phyloP scores from a whole-genome alignment of 2,888 invertebrate genomes.

The Metacarcinus magister region DNA sequence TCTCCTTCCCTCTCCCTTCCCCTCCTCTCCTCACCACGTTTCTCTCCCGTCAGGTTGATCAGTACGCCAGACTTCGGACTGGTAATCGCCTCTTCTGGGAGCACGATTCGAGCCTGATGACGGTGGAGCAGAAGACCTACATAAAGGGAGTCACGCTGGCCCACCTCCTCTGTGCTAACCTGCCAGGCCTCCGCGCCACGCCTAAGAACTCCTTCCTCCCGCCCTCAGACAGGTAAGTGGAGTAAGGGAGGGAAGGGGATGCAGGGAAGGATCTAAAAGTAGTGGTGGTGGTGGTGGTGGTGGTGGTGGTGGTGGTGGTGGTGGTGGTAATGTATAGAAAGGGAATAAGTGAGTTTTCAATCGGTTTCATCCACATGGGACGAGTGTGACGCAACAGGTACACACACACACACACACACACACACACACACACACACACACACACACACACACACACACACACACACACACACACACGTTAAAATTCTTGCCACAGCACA shows the following conservation, averaged over 20 bases:
- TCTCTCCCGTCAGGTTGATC: conserved; percentile 75
- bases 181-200: conserved; percentile 62
- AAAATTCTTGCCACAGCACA: not conserved
- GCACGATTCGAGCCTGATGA: conserved; percentile 78
- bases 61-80: conserved; percentile 81
- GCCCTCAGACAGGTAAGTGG: conserved; percentile 76
- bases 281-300: not conserved
- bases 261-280: not conserved
- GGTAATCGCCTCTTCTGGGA: conserved; percentile 82
- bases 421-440: not conserved
- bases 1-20: not conserved
- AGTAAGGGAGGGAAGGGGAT: not conserved
- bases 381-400: no score
- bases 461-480: not conserved
- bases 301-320: not conserved
- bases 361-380: not conserved
- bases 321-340: not conserved
- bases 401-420: not conserved
- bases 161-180: conserved; percentile 74
- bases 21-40: not conserved
- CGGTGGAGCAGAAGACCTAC: conserved; percentile 74
- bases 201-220: conserved; percentile 79
- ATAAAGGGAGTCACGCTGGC: conserved; percentile 74
- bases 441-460: not conserved
- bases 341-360: not conserved